phyloP scores from a whole-genome alignment of 2,797 vertebrate species.

The Dicrostonyx torquatus region DNA sequence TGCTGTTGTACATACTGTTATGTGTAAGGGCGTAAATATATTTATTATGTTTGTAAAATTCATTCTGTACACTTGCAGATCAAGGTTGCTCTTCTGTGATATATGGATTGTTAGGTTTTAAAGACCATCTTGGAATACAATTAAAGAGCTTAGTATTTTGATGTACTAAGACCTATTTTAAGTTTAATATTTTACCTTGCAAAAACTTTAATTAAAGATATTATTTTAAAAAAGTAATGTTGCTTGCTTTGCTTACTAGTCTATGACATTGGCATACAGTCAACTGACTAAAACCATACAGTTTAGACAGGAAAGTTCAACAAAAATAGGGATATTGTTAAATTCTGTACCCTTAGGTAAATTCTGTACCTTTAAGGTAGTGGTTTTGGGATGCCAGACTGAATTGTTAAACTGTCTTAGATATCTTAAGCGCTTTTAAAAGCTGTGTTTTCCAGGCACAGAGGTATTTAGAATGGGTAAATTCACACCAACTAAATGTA shows the following conservation, averaged over 20 bases:
- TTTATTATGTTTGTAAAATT: slow-evolving; percentile 93
- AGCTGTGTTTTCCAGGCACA: slow-evolving; percentile 57
- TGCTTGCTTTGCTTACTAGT: slow-evolving; percentile 79
- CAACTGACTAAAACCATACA: slow-evolving; percentile 55
- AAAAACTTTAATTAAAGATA: slow-evolving; percentile 93
- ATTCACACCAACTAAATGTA: slow-evolving; percentile 57
- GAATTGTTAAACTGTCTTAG: slow-evolving; percentile 51
- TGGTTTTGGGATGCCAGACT: slow-evolving; percentile 36
- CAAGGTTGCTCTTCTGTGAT: slow-evolving; percentile 91
- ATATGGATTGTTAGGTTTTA: slow-evolving; percentile 90
- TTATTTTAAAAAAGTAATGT: slow-evolving; percentile 87
- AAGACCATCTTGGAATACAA: slow-evolving; percentile 91
- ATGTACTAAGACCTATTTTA: slow-evolving; percentile 93
- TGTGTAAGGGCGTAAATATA: slow-evolving; percentile 91
- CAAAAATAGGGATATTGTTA: slow-evolving; percentile 27
- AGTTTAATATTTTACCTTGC: slow-evolving; percentile 94
- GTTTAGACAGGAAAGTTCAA: slow-evolving; percentile 67
- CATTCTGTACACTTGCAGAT: slow-evolving; percentile 91
- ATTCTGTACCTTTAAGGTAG: slow-evolving; percentile 51
- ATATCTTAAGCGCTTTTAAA: slow-evolving; percentile 62
- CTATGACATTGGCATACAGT: slow-evolving; percentile 52
- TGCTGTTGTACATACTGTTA: slow-evolving; percentile 92
- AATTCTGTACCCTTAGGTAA: slow-evolving; percentile 32
- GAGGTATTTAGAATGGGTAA: slow-evolving; percentile 55
- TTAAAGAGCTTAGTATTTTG: slow-evolving; percentile 92